phyloP scores from a whole-genome alignment of 2,888 invertebrate genomes.

The Reticulitermes lucifugus region DNA sequence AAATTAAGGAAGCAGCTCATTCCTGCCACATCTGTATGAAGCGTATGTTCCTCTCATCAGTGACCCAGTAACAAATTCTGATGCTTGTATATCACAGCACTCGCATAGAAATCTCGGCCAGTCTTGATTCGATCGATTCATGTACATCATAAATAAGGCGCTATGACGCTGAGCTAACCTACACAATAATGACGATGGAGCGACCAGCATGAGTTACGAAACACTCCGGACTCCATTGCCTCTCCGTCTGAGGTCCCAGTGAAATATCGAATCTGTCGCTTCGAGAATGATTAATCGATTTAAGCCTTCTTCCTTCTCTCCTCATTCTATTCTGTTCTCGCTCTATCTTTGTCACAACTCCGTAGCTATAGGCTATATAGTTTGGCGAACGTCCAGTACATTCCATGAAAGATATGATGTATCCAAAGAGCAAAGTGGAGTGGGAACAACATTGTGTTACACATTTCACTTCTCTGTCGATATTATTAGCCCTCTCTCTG shows the following conservation, averaged over 20 bases:
- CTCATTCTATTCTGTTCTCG: background rate
- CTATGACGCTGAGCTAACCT: too few species aligned
- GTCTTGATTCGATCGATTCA: too few species aligned
- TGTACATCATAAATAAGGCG: too few species aligned
- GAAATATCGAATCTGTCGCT: slow-evolving; percentile 16
- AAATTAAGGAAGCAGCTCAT: too few species aligned
- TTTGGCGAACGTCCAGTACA: slow-evolving; percentile 7
- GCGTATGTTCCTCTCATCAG: too few species aligned
- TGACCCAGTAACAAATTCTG: too few species aligned
- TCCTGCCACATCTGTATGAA: too few species aligned
- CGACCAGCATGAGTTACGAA: background rate
- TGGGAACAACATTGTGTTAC: background rate
- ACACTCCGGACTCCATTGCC: background rate
- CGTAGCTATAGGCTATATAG: background rate
- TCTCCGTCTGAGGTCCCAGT: background rate
- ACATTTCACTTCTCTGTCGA: background rate
- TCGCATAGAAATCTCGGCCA: too few species aligned
- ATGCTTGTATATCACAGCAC: too few species aligned
- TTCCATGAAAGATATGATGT: background rate
- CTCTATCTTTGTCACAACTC: background rate
- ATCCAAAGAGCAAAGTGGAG: background rate
- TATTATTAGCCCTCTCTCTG: background rate
- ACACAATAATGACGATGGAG: too few species aligned
- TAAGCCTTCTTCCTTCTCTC: background rate
- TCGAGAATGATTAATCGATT: slow-evolving; percentile 21